A percentile compares a stretch with the other conserved stretches of the same genome.
These are phyloP conservation scores for Gymnosoma rotundatum DNA, from an alignment of 2,888 invertebrate species.

Conservation along the genomic window DNA sequence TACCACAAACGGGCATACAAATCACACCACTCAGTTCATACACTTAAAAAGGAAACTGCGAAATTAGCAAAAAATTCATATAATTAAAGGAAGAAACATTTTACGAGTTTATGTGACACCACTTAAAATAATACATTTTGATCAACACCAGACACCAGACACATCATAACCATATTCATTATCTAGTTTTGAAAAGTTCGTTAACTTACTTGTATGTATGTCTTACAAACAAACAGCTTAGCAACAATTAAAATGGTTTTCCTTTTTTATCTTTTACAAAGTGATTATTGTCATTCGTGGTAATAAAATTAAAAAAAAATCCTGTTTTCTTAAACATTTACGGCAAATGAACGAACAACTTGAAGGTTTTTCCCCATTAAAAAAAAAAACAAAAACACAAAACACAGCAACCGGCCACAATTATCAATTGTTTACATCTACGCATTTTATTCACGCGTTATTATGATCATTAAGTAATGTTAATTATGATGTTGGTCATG, in stretches of 20 bases:
- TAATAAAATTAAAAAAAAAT: conserved; percentile 40
- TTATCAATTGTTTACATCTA: conserved; percentile 17
- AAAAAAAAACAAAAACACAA: background rate
- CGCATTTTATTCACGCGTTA: conserved; percentile 9
- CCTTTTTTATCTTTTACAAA: conserved; percentile 3
- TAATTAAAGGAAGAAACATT: conserved; percentile 24
- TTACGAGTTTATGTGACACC: conserved; percentile 39
- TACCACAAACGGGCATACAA: background rate
- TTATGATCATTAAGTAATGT: conserved; percentile 28
- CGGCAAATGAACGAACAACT: conserved; percentile 13
- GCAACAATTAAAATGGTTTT: conserved; percentile 55
- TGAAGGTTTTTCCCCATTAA: conserved; percentile 47
- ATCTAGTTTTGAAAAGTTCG: conserved; percentile 56
- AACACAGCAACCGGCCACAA: conserved; percentile 4
- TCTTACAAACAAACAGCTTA: conserved; percentile 33
- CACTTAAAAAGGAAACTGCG: conserved; percentile 36
- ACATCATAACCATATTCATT: conserved; percentile 10
- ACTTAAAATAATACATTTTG: conserved; percentile 38
- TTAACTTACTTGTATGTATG: conserved; percentile 49
- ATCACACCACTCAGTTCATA: conserved; percentile 2
- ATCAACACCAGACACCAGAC: conserved; percentile 7
- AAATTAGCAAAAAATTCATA: background rate
- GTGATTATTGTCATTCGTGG: conserved; percentile 1
- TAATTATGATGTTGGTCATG: conserved; percentile 23
- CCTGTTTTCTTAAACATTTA: conserved; percentile 44